Evolutionary conservation across 1,140 invertebrate genomes (phyloP).

Genomic region (Yoshiicerus persimilis): DNA sequence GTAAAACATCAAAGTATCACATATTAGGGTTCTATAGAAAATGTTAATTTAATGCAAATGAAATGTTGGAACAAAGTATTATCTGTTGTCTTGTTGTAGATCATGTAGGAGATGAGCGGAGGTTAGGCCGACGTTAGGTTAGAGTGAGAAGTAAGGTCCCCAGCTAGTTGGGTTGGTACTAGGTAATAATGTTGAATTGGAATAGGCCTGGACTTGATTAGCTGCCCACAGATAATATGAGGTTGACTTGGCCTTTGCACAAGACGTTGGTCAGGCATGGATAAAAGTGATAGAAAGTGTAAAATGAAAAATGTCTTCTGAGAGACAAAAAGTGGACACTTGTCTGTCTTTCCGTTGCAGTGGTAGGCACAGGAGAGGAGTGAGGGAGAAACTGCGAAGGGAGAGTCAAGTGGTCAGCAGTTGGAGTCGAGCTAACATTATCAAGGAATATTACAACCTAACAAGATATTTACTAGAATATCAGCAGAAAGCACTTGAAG

Average conservation of each 20-base stretch:
- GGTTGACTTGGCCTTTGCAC: background rate
- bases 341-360: background rate
- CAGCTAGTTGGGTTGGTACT: background rate
- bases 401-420: background rate
- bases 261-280: background rate
- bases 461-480: background rate
- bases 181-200: background rate
- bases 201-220: background rate
- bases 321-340: slow-evolving; percentile 1
- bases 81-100: background rate
- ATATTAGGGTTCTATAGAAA: background rate
- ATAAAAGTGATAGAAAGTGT: background rate
- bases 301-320: background rate
- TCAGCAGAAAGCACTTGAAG: background rate
- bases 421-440: background rate
- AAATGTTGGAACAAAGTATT: background rate
- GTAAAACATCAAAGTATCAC: background rate
- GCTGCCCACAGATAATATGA: no score
- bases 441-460: background rate
- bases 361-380: background rate
- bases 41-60: background rate
- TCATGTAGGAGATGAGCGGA: background rate
- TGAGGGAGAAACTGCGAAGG: background rate
- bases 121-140: background rate
- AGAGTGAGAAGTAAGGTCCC: background rate